Conservation (phyloP, 2,797 vertebrate species). For the Diglossa cyanea region DNA sequence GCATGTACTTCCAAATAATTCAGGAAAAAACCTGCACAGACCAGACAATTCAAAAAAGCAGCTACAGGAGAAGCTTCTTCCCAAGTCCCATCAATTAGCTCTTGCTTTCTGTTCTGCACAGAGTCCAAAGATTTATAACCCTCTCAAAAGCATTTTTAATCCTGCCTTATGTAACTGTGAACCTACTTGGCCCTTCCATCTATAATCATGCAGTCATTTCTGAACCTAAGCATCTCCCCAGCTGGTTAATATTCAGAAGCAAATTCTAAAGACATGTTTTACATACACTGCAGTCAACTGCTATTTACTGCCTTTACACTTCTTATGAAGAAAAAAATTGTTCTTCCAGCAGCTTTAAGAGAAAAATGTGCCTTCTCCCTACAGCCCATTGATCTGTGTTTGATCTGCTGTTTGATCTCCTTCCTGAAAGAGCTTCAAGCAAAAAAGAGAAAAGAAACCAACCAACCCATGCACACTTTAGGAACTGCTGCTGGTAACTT, state of each 20-base stretch:
- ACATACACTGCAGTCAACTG: neutral
- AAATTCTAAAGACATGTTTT: neutral
- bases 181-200: neutral
- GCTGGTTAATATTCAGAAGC: neutral
- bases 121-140: neutral
- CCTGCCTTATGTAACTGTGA: slow-evolving; percentile 28
- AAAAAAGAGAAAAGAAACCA: neutral
- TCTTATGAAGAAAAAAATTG: neutral
- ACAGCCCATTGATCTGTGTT: neutral
- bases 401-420: neutral
- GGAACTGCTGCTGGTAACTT: neutral
- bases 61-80: neutral
- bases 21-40: neutral
- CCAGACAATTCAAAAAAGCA: neutral
- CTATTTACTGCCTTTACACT: neutral
- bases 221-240: neutral
- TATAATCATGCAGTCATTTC: neutral
- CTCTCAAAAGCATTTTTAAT: slow-evolving; percentile 29
- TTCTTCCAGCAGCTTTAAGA: neutral
- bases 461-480: neutral
- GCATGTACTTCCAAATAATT: neutral
- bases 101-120: neutral
- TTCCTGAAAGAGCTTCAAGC: neutral
- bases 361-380: neutral
- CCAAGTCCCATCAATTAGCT: neutral